Percentiles rank a stretch among this genome's conserved stretches.
phyloP scores from a whole-genome alignment of 1,140 invertebrate species.

The Cylas formicarius region DNA sequence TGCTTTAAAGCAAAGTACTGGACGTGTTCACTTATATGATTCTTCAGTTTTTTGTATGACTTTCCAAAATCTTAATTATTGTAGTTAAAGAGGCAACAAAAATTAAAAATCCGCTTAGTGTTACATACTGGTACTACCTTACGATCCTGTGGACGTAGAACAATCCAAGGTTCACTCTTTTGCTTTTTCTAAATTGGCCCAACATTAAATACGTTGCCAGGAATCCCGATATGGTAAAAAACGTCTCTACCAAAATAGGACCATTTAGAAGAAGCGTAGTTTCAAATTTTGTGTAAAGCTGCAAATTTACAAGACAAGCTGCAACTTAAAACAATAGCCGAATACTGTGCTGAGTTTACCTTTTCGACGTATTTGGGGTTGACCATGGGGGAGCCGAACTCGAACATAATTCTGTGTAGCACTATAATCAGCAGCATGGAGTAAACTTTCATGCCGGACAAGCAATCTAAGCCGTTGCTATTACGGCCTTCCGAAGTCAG shows the following conservation, averaged over 20 bases:
- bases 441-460: conserved; percentile 57
- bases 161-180: conserved; percentile 11
- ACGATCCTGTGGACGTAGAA: conserved; percentile 21
- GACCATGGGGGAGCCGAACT: conserved; percentile 54
- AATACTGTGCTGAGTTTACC: conserved; percentile 37
- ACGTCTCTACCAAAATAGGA: conserved; percentile 61
- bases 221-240: conserved; percentile 61
- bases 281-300: conserved; percentile 29
- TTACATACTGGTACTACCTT: no score
- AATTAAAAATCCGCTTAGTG: no score
- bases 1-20: no score
- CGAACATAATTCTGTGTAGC: conserved; percentile 57
- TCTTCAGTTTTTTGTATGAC: no score
- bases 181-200: conserved; percentile 11
- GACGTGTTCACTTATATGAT: no score
- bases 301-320: conserved; percentile 12
- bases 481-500: conserved; percentile 42
- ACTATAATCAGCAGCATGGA: conserved; percentile 58
- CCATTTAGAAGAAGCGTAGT: conserved; percentile 53
- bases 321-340: background rate
- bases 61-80: no score
- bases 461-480: conserved; percentile 53
- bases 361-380: conserved; percentile 55
- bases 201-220: conserved; percentile 56
- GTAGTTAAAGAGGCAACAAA: no score